These are phyloP conservation scores for Hippocampus mohnikei DNA, from an alignment of 2,113 vertebrate species.

Conservation along the genomic window DNA sequence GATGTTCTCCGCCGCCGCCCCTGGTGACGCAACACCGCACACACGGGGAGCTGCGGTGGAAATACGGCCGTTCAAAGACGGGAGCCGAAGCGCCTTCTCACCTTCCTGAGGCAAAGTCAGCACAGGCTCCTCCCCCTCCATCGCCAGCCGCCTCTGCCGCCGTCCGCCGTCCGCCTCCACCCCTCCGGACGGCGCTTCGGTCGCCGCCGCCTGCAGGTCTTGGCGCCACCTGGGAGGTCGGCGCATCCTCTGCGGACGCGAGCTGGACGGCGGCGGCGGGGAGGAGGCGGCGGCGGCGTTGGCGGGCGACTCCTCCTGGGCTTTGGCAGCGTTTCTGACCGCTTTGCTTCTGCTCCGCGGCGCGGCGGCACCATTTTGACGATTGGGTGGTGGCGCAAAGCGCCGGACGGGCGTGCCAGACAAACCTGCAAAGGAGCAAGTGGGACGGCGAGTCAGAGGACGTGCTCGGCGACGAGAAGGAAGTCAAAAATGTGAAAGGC, in stretches of 20 bases:
- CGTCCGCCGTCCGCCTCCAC: not conserved
- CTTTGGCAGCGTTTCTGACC: slow-evolving; percentile 9
- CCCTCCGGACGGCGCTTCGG: not conserved
- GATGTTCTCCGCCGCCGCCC: slow-evolving; percentile 21
- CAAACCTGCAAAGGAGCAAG: slow-evolving; percentile 8
- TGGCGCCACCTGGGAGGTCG: not conserved
- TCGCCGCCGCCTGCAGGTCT: not conserved
- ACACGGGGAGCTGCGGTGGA: not conserved
- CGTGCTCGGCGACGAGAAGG: not conserved
- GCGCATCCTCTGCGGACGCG: slow-evolving; percentile 13
- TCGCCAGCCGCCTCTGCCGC: not conserved
- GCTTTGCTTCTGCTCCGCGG: slow-evolving; percentile 34
- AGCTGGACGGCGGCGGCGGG: slow-evolving; percentile 12
- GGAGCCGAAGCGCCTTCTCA: not conserved
- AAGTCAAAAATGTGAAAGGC: not conserved
- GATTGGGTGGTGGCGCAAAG: slow-evolving; percentile 29
- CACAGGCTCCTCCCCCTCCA: slow-evolving; percentile 20
- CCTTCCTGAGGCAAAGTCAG: slow-evolving; percentile 36
- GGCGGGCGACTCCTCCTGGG: not conserved
- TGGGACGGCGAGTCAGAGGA: not conserved
- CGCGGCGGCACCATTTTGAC: slow-evolving; percentile 41
- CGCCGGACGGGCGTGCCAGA: slow-evolving; percentile 45
- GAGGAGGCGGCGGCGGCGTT: not conserved
- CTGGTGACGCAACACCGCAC: accelerated
- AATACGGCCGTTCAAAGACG: not conserved